Evolutionary conservation across 1,140 invertebrate genomes (phyloP), one percentile per base, ranked within the genome.

Genomic region (Ceratina japonica): DNA sequence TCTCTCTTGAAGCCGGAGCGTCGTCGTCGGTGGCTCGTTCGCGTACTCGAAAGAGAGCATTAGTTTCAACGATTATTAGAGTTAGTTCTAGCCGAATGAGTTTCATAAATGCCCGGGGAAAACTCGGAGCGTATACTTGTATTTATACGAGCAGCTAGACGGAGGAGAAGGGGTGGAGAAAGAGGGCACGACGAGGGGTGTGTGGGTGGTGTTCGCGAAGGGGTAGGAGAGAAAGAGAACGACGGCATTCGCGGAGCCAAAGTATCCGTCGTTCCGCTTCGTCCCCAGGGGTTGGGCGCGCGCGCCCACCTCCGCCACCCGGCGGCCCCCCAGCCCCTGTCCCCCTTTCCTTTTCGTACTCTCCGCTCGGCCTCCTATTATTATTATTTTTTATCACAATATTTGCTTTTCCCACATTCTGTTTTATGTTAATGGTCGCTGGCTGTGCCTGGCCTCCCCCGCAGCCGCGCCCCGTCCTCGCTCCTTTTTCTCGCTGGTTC

Each of bases 1-100:
- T 31, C 37, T 44, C 37, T 44, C 37, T 3, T 8, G 37, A 7
- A 44, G 37, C 37, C 37, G 37, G 37, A 10, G 37, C 37, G 61
- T 24, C 58, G 27, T 68, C 59, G 54, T 37, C 49, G 75, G 82
- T 75, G 66, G 79, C 78, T 83, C 83, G 75, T 77, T 83, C 83
- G 75, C 82, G 79, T 81, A 79, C 72, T 84, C 77, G 75, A 87
- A 82, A 83, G 72, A 80, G 78, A 73, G 87, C 90, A 92, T 92
- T 92, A 91, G 90, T 92, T 91, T 89, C 84, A 91, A 92, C 91
- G 91, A 91, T 92, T 92, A 92, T 92, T 92, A 90, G 90, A 91
- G 89, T 92, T 92, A 89, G 91, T 91, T 92, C 90, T 90, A 86
- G 87, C 84, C 87, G 91, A 91, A 89, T 86, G 91, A 91, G 91